A percentile compares a stretch with the other conserved stretches of the same genome.
These are phyloP conservation scores for Amphilophus citrinellus DNA, from an alignment of 2,113 vertebrate genomes.

Conservation along the genomic window DNA sequence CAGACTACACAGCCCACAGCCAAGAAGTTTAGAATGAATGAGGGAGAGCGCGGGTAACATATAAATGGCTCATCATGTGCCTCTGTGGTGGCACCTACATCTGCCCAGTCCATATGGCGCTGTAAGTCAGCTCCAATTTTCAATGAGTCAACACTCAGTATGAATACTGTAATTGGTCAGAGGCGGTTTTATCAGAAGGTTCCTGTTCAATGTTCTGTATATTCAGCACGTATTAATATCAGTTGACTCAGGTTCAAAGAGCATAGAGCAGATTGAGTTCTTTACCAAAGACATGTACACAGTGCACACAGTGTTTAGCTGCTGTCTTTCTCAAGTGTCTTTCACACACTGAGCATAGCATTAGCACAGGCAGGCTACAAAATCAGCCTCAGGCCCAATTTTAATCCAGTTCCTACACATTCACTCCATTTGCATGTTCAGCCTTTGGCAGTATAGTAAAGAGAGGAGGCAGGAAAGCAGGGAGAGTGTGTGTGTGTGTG, in stretches of 20 bases:
- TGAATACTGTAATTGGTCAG: conserved; percentile 7
- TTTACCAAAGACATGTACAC: not conserved
- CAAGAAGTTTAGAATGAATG: conserved; percentile 22
- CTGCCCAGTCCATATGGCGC: conserved; percentile 49
- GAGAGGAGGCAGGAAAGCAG: not conserved
- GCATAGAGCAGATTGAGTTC: not conserved
- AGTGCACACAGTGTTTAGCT: not conserved
- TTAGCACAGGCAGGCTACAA: not conserved
- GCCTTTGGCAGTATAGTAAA: not conserved
- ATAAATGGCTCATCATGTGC: conserved; percentile 49
- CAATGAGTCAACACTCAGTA: conserved; percentile 7
- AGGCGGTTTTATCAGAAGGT: not conserved
- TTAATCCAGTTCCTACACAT: not conserved
- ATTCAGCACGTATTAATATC: not conserved
- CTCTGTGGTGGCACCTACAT: conserved; percentile 45
- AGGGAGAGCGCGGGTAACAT: conserved; percentile 20
- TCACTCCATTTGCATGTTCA: not conserved
- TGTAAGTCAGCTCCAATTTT: conserved; percentile 15
- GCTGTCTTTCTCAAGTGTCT: not conserved
- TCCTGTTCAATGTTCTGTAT: not conserved
- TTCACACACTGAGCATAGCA: not conserved
- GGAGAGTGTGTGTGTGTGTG: not conserved
- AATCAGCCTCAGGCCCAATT: not conserved
- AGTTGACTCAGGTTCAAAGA: not conserved
- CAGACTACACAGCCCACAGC: conserved; percentile 28